Conservation (phyloP, 2,888 invertebrate genomes). For the Drosophila anceps region DNA sequence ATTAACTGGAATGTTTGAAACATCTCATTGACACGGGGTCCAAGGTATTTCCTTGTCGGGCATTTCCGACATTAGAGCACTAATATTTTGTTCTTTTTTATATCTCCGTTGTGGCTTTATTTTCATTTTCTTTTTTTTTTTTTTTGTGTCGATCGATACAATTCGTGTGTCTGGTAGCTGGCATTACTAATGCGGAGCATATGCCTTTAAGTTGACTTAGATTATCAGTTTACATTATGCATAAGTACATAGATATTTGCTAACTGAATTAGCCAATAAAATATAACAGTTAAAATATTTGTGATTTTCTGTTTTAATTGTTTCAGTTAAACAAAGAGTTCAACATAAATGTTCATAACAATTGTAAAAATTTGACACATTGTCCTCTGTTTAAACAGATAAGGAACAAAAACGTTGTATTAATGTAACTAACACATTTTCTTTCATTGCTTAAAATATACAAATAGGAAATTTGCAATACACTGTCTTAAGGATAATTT, state of each 20-base stretch:
- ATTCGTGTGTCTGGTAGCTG: conserved; percentile 1
- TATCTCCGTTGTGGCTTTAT: conserved; percentile 4
- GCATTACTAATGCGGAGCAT: background rate
- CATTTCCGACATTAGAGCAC: conserved; percentile 1
- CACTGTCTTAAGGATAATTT: conserved; percentile 37
- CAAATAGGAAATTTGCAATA: conserved; percentile 23
- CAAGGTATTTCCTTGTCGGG: conserved; percentile 4
- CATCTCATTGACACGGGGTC: background rate
- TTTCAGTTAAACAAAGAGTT: conserved; percentile 17
- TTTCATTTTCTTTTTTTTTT: too few species aligned
- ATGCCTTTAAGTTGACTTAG: conserved; percentile 8
- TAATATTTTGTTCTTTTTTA: background rate
- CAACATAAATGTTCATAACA: conserved; percentile 15
- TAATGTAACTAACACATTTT: conserved; percentile 28
- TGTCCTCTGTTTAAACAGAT: conserved; percentile 46
- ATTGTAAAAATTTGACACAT: conserved; percentile 52
- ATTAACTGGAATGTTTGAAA: background rate
- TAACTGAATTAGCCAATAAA: conserved; percentile 9
- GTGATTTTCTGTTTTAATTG: conserved; percentile 4
- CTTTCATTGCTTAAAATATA: conserved; percentile 24
- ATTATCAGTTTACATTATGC: conserved; percentile 13
- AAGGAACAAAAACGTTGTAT: conserved; percentile 45
- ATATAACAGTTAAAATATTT: conserved; percentile 5
- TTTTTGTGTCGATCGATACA: conserved; percentile 4
- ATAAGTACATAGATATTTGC: conserved; percentile 12